A percentile compares a stretch with the other conserved stretches of the same genome.
These are phyloP conservation scores for Podargus strigoides DNA, from an alignment of 2,797 vertebrate genomes.

Conservation along the genomic window DNA sequence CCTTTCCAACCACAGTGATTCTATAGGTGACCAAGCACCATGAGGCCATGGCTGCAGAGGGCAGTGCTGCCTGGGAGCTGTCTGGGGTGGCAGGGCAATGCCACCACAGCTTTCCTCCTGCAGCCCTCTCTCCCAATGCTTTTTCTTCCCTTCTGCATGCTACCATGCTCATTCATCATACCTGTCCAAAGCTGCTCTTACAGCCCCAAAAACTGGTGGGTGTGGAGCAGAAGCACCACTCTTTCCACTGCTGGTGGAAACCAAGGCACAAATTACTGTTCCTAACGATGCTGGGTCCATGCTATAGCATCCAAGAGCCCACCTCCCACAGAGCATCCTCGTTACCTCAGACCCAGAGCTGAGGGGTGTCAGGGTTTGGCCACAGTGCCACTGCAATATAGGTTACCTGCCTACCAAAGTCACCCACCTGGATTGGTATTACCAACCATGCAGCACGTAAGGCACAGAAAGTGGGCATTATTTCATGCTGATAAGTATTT, in stretches of 20 bases:
- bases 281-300: not conserved
- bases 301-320: not conserved
- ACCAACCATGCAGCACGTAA: not conserved
- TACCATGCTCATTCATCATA: accelerated
- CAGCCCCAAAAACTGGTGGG: not conserved
- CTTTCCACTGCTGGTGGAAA: not conserved
- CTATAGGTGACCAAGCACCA: not conserved
- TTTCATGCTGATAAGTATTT: not conserved
- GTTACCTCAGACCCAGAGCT: accelerated
- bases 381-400: accelerated
- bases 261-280: not conserved
- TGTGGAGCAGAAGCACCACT: not conserved
- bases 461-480: not conserved
- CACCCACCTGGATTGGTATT: not conserved
- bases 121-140: not conserved
- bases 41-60: not conserved
- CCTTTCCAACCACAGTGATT: too few relatives aligned
- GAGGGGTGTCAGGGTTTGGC: not conserved
- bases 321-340: not conserved
- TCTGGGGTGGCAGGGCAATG: too few relatives aligned
- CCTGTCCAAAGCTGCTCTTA: not conserved
- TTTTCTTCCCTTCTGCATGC: not conserved
- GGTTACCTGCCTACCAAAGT: not conserved
- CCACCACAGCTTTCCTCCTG: accelerated
- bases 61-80: not conserved